Evolutionary conservation across 2,888 invertebrate genomes (phyloP), one percentile per base, ranked within the genome.

Genomic region (Rhingia campestris): DNA sequence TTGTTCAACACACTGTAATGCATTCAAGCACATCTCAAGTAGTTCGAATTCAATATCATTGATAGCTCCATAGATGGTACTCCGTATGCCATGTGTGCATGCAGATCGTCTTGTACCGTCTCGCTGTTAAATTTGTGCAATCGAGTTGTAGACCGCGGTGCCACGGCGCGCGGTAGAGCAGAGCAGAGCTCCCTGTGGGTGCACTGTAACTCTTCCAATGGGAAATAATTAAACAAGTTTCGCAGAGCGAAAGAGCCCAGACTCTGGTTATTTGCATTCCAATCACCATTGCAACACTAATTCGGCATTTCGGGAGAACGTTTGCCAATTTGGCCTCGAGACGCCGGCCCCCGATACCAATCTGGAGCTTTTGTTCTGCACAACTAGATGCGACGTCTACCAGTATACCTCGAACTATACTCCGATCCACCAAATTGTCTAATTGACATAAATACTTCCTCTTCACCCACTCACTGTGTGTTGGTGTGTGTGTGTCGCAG

Each of bases 401-500:
- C 22, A 22, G 22, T 22, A 22, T 49, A 39, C 10, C 41, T 51
- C 9, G 7, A 76, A 43, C 37, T 53, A 41, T 14, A 70, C 39
- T 58, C 54, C 39, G 35, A 39, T 77, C 47, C 72, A 73, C 67
- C 67, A 41, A 82, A 79, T 64, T 74, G 69, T 69, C 80, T 84
- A 80, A 84, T 84, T 84, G 84, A 84, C 84, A 84, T 84, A 84
- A 84, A 74, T 70, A 84, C 70, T 75, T 66, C 69, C 69, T 84
- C 59, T 72, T 51, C 75, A 39, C 59, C 64, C 79, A 73, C 73
- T 63, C 73, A 7, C 9, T 49, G 0, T 2, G 9, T 14, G 12
- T 6, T 4, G 7, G 0, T 14, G 35, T 6, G 5, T 14, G 45
- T n/a, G 39, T n/a, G 4, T 45, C 43, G 49, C 30, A 47, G 67